Evolutionary conservation across 2,113 vertebrate genomes (phyloP), one percentile per base, ranked within the genome.

Genomic region (Zapornia atra): DNA sequence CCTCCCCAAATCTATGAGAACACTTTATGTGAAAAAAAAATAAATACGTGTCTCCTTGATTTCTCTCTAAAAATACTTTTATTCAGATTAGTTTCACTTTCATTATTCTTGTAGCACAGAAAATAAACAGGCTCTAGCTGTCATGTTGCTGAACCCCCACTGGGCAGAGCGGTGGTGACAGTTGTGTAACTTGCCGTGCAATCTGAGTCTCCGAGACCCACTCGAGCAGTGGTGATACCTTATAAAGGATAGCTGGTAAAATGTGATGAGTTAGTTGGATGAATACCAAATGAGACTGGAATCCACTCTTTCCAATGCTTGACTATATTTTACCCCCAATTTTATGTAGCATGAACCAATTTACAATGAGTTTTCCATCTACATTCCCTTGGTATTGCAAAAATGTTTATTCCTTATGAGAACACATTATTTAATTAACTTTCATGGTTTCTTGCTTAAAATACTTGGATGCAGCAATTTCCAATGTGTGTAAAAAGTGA

Each of bases 241-340:
- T 92, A 33, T n/a, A 73, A 92, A 92, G 89, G 91, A 65, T 75
- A 84, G 81, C 86, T 92, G 88, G 63, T 82, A 66, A 86, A 75
- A 76, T 15, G 70, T 46, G 81, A 82, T 69, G 95, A 76, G 40
- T 68, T 70, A 48, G 63, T 26, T 92, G 88, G 88, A 69, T 76
- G 88, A 95, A 82, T 85, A 68, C 88, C 91, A 92, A 86, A 83
- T 86, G 44, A 93, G 48, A 15, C 61, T 56, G 65, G 81, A 79
- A 88, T 84, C 70, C 15, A 44, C 36, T 82, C 54, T 65, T 82
- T 60, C 40, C 56, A 44, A 15, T 11, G 19, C 38, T 28, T 51
- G 22, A 12, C 46, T 72, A 5, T 42, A 12, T 80, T 85, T 92
- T 46, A 40, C 33, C 7, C 21, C 59, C 38, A 19, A 21, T 68